Conservation (phyloP, 2,113 vertebrate genomes). For the Trochalopteron elliotii region DNA sequence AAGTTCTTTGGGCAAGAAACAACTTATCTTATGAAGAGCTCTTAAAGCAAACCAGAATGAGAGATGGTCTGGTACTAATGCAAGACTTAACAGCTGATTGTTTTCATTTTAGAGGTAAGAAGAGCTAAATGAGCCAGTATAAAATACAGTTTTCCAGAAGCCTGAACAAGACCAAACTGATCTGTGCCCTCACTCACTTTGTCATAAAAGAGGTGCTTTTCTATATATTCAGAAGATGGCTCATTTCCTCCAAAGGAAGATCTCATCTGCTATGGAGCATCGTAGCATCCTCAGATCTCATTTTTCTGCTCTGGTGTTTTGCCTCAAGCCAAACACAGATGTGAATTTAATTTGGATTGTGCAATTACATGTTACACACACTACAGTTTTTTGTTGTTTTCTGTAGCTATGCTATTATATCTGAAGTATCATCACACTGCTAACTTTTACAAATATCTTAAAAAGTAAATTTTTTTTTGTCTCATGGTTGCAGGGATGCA, state of each 20-base stretch:
- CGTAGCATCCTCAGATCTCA: not conserved
- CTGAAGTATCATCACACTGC: not conserved
- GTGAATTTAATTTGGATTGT: constrained; percentile 15
- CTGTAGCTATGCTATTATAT: not conserved
- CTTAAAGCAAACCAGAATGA: not conserved
- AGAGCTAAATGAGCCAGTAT: not conserved
- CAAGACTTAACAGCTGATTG: not conserved
- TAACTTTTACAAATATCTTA: not conserved
- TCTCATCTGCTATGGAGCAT: not conserved
- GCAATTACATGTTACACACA: not conserved
- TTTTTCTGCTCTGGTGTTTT: constrained; percentile 37
- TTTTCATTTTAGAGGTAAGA: not conserved
- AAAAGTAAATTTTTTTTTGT: not conserved
- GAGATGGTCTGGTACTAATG: not conserved
- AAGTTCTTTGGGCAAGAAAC: not conserved
- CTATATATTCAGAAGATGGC: not conserved
- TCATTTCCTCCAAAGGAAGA: not conserved
- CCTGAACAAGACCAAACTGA: not conserved
- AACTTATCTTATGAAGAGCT: not conserved
- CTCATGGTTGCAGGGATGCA: not conserved
- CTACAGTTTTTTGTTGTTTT: not conserved
- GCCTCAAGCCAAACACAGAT: constrained; percentile 7
- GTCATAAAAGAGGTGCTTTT: not conserved
- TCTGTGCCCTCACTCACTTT: not conserved
- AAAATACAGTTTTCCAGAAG: not conserved